phyloP scores from a whole-genome alignment of 1,140 invertebrate species.

The Choristoneura fumiferana region DNA sequence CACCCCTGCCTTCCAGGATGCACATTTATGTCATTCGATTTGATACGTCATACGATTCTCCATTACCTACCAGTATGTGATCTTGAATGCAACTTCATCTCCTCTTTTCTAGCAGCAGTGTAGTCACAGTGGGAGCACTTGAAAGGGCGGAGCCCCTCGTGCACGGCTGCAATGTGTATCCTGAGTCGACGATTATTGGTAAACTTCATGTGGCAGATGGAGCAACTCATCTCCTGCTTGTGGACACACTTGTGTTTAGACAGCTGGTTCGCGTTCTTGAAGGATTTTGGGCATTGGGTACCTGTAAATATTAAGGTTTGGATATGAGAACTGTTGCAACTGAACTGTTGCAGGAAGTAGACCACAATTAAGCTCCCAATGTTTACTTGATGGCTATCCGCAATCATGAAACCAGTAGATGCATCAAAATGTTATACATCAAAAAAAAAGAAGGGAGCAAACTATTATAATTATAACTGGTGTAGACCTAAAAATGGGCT shows the following conservation, averaged over 20 bases:
- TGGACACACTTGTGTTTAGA: slow-evolving; percentile 82
- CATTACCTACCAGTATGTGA: slow-evolving; percentile 82
- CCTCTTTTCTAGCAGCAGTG: slow-evolving; percentile 80
- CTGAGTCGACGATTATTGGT: slow-evolving; percentile 79
- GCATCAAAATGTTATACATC: too few species aligned
- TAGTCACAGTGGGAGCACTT: slow-evolving; percentile 87
- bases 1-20: too few species aligned
- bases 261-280: slow-evolving; percentile 88
- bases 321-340: not conserved
- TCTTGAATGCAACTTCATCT: slow-evolving; percentile 85
- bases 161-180: slow-evolving; percentile 82
- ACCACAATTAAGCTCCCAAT: too few species aligned
- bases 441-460: too few species aligned
- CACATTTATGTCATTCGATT: too few species aligned
- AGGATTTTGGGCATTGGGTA: slow-evolving; percentile 83
- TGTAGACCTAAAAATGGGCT: too few species aligned
- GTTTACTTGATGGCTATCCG: too few species aligned
- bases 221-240: slow-evolving; percentile 79
- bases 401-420: too few species aligned
- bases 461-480: too few species aligned
- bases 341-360: not conserved
- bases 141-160: slow-evolving; percentile 84
- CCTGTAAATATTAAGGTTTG: too few species aligned
- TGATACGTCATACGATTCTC: too few species aligned
- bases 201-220: slow-evolving; percentile 82